Conservation (phyloP, 1,140 invertebrate species). For the Pachyrhynchus sulphureomaculatus region DNA sequence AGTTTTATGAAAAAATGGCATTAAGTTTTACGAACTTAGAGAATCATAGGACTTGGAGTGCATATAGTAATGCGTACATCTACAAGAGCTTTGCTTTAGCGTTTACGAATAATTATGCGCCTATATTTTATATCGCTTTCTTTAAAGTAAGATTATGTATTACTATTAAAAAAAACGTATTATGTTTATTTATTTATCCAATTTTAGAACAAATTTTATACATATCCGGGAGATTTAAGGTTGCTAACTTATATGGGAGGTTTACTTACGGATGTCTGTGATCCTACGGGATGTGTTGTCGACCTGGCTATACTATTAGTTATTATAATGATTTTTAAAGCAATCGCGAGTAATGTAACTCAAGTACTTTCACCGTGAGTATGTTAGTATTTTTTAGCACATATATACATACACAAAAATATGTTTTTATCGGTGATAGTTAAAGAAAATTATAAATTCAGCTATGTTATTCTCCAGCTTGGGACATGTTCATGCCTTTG, state of each 20-base stretch:
- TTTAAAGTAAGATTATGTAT: constrained; percentile 68
- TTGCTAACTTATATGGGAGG: constrained; percentile 17
- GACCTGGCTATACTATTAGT: constrained; percentile 32
- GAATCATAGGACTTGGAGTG: constrained; percentile 88
- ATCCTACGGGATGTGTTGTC: constrained; percentile 35
- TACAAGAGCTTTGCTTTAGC: constrained; percentile 95
- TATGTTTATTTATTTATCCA: too few species aligned
- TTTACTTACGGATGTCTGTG: constrained; percentile 33
- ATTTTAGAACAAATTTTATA: constrained; percentile 33
- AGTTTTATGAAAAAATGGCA: constrained; percentile 85
- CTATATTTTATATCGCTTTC: constrained; percentile 97
- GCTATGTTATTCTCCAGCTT: too few species aligned
- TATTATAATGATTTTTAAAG: constrained; percentile 34
- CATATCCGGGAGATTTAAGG: constrained; percentile 37
- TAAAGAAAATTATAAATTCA: too few species aligned
- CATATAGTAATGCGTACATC: constrained; percentile 94
- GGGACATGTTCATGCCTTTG: too few species aligned
- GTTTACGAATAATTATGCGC: constrained; percentile 97
- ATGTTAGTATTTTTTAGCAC: constrained; percentile 1
- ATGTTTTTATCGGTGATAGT: too few species aligned
- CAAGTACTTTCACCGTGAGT: constrained; percentile 36
- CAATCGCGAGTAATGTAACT: constrained; percentile 6
- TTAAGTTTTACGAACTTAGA: constrained; percentile 91
- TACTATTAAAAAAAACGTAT: too few species aligned
- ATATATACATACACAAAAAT: too few species aligned